Base-by-base conservation (phyloP, 2,888 invertebrate species). In the Cremastobaeus sp. region DNA sequence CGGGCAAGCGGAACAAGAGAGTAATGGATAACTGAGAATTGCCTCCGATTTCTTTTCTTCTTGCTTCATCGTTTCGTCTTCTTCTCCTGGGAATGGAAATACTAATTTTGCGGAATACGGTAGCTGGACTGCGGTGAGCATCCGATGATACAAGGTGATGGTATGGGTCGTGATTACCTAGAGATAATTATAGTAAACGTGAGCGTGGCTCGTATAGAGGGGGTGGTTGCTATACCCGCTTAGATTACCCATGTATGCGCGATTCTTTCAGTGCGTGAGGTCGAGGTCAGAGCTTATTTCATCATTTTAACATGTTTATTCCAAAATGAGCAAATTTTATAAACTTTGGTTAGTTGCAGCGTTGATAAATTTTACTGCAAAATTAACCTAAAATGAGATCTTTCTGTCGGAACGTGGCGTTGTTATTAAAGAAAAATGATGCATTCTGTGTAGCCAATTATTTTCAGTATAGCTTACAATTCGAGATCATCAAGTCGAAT, bases 31-130 rank as follows among this genome's bases (percentile, higher is more conserved):
- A 72, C 72, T 59, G 60, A 74, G 62, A 73, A 66, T 73, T 68
- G 73, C 73, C 68, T 60, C 70, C 66, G 30, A 52, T 52, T 60
- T 69, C 72, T 50, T 74, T 71, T 69, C 8, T 73, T 69, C 64
- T 64, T 77, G 41, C 59, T 77, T 70, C 64, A 66, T 62, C 62
- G 75, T 43, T 78, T 76, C 75, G 77, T 77, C 77, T 79, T 79
- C 79, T 79, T 79, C 78, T 79, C 78, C 78, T 64, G 81, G 83
- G 82, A 85, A 86, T 86, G 86, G 86, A 86, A 87, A 87, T 86
- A 87, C 86, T 87, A 86, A 87, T 87, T 87, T 86, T 87, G 86
- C 86, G 87, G 87, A 87, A 87, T 86, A 87, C 87, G 78, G 87
- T 87, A 86, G 87, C 86, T 78, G 83, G 84, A 85, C 85, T 87